These are phyloP conservation scores for Caenorhabditis becei DNA, from an alignment of 2,888 invertebrate species.

Conservation along the genomic window DNA sequence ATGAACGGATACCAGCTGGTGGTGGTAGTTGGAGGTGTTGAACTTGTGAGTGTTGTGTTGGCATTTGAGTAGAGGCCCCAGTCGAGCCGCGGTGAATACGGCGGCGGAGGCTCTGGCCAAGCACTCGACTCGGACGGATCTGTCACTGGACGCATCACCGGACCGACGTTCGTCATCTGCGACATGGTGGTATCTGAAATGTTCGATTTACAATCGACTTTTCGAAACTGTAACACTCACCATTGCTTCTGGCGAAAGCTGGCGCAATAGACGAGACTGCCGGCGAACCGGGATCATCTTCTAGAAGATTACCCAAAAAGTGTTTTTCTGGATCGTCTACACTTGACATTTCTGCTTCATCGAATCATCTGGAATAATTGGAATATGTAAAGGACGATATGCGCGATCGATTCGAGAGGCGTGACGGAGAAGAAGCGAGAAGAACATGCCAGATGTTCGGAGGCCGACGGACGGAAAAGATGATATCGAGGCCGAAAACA, in stretches of 20 bases:
- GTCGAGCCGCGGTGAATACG: conserved; percentile 57
- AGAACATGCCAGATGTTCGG: conserved; percentile 38
- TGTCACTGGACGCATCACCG: conserved; percentile 25
- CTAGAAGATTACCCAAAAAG: conserved; percentile 72
- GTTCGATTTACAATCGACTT: neutral
- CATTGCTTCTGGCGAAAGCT: conserved; percentile 16
- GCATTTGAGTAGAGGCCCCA: conserved; percentile 19
- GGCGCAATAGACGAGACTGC: neutral
- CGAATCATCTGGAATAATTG: conserved; percentile 47
- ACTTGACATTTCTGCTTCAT: conserved; percentile 57
- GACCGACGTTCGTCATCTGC: conserved; percentile 25
- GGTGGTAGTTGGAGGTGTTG: neutral
- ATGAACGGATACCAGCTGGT: conserved; percentile 33
- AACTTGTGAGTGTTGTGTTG: conserved; percentile 21
- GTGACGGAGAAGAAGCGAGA: conserved; percentile 9
- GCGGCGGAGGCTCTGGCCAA: conserved; percentile 73
- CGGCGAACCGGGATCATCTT: conserved; percentile 62
- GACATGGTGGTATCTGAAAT: conserved; percentile 10
- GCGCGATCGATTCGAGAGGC: conserved; percentile 5
- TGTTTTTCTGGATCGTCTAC: conserved; percentile 75
- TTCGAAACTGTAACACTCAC: conserved; percentile 13
- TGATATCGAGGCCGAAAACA: conserved; percentile 32
- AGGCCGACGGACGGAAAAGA: conserved; percentile 14
- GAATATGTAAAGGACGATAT: neutral
- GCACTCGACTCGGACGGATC: conserved; percentile 19